Evolutionary conservation across 2,797 vertebrate genomes (phyloP), one percentile per base, ranked within the genome.

Genomic region (Cynopterus sphinx): DNA sequence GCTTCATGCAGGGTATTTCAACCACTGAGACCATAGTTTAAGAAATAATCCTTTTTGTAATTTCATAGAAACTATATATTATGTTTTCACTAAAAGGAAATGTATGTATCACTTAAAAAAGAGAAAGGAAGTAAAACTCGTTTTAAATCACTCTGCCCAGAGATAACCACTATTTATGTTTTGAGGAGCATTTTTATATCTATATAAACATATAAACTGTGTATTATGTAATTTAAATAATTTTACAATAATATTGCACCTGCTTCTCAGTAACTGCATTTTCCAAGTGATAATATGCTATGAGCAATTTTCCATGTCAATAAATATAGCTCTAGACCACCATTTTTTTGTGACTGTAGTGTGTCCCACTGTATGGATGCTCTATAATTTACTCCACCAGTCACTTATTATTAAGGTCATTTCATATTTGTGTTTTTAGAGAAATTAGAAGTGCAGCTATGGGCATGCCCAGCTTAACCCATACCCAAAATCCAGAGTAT

Each of bases 181-280:
- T 59, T 26, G 59, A 77, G 89, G 41, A 81, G 19, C 8, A 92
- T 68, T 46, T 51, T 33, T 83, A 31, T 26, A 90, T 24, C 19
- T n/a, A 43, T 5, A 73, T 24, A 90, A 90, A 70, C 31, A 85
- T 10, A 51, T 33, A 74, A 68, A 46, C 33, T n/a, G 39, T 49
- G 5, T 51, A 83, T 96, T 65, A 95, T 19, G 36, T 77, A 70
- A 75, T 91, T 97, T 79, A 71, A 33, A 1, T 61, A 68, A 36
- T 89, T 96, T 95, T 65, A 51, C 22, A 87, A 87, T 57, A 84
- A 82, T 43, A 65, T 33, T 83, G 57, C 77, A 95, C 85, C 63
- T 88, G 77, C 21, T 85, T 94, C 26, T 82, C 46, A 36, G 7
- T 24, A 53, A 73, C 22, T 36, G 39, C 8, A 55, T 59, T 84